Percentiles rank a stretch among this genome's conserved stretches.
phyloP scores from a whole-genome alignment of 2,888 invertebrate species.

The Ophioninae sp. region DNA sequence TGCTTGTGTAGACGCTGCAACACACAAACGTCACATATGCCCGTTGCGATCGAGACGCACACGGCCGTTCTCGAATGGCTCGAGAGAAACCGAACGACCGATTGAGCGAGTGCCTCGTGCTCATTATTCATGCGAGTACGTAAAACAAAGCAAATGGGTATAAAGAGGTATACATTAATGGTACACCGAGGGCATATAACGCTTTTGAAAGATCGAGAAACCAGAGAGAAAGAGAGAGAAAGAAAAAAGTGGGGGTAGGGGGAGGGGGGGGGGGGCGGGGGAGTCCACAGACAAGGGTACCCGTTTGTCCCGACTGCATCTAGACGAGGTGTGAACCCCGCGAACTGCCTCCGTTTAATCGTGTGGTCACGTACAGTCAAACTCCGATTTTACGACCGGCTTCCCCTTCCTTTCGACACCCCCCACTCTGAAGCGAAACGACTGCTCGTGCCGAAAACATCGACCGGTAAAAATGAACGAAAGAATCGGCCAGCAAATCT shows the following conservation, averaged over 20 bases:
- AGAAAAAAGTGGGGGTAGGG: too few relatives aligned
- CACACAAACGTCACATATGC: slow-evolving; percentile 10
- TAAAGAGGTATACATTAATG: slow-evolving; percentile 29
- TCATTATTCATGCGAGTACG: slow-evolving; percentile 14
- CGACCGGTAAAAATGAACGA: too few relatives aligned
- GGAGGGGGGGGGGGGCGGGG: too few relatives aligned
- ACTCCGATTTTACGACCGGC: too few relatives aligned
- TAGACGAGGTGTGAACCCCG: slow-evolving; percentile 70
- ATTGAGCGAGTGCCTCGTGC: slow-evolving; percentile 59
- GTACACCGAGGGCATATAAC: slow-evolving; percentile 26
- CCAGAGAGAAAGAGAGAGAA: neutral
- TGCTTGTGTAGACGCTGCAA: too few relatives aligned
- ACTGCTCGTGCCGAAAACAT: too few relatives aligned
- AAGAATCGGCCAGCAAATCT: too few relatives aligned
- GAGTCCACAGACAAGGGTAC: slow-evolving; percentile 51
- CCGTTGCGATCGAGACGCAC: slow-evolving; percentile 36
- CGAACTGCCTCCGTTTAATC: slow-evolving; percentile 43
- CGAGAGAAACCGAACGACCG: slow-evolving; percentile 51
- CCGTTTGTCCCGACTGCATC: slow-evolving; percentile 53
- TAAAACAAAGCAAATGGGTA: slow-evolving; percentile 50
- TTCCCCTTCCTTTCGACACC: too few relatives aligned
- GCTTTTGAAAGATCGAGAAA: slow-evolving; percentile 38
- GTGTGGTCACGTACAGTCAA: neutral
- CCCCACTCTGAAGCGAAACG: too few relatives aligned
- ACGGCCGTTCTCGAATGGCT: slow-evolving; percentile 29